Evolutionary conservation across 2,888 invertebrate genomes (phyloP).

Genomic region (Pyralis farinalis): DNA sequence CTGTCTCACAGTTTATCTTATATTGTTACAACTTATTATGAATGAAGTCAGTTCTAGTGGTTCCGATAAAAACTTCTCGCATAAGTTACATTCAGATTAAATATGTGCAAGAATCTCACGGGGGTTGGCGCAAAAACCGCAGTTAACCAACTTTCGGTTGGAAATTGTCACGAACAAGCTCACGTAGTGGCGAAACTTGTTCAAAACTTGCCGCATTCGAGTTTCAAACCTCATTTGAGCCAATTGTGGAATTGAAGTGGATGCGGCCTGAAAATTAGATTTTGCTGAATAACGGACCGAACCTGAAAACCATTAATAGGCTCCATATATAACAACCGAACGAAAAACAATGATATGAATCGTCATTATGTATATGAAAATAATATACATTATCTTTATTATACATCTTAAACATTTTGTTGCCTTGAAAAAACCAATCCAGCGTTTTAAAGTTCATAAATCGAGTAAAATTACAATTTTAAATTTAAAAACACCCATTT

Average conservation of each 20-base stretch:
- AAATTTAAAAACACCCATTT: too few relatives aligned
- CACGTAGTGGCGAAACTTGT: constrained; percentile 28
- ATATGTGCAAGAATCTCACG: background rate
- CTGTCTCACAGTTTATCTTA: too few relatives aligned
- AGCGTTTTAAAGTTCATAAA: too few relatives aligned
- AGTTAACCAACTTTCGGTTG: constrained; percentile 33
- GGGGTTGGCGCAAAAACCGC: constrained; percentile 26
- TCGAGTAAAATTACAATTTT: too few relatives aligned
- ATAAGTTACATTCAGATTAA: background rate
- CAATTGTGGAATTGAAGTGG: constrained; percentile 40
- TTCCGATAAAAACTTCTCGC: background rate
- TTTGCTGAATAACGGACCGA: constrained; percentile 27
- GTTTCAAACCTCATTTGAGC: constrained; percentile 44
- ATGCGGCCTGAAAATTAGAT: constrained; percentile 37
- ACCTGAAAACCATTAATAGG: constrained; percentile 12
- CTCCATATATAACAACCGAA: background rate
- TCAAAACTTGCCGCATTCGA: constrained; percentile 39
- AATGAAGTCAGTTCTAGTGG: too few relatives aligned
- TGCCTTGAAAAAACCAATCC: too few relatives aligned
- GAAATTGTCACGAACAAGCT: constrained; percentile 35
- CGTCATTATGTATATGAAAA: too few relatives aligned
- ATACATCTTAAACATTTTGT: too few relatives aligned
- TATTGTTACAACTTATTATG: too few relatives aligned
- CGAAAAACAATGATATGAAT: too few relatives aligned
- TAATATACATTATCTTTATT: too few relatives aligned